These are phyloP conservation scores for Geotria australis DNA, from an alignment of 2,797 vertebrate genomes.

Conservation along the genomic window DNA sequence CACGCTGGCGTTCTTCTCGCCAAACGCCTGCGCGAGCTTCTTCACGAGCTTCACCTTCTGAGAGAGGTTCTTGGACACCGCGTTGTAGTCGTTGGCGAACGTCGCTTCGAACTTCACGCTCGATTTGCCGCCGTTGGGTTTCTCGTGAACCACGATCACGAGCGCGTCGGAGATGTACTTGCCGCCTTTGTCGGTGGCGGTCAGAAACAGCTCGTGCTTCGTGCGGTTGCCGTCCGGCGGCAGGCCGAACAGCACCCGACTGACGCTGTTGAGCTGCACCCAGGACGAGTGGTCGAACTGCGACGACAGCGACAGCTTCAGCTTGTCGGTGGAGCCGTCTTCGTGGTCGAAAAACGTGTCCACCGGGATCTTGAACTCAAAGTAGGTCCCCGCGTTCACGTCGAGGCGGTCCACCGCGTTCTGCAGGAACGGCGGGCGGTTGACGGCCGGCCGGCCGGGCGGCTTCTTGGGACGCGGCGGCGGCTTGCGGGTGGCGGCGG, in stretches of 20 bases:
- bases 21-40: slow-evolving; percentile 44
- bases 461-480: too few relatives aligned
- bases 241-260: slow-evolving; percentile 80
- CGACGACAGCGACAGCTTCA: slow-evolving; percentile 53
- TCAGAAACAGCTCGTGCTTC: slow-evolving; percentile 80
- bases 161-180: slow-evolving; percentile 54
- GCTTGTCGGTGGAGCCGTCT: slow-evolving; percentile 75
- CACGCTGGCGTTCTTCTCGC: slow-evolving; percentile 67
- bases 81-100: slow-evolving; percentile 38
- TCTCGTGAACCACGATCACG: slow-evolving; percentile 55
- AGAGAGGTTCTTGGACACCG: slow-evolving; percentile 33
- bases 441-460: slow-evolving; percentile 21
- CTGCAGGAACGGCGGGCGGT: slow-evolving; percentile 35
- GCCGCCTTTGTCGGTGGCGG: slow-evolving; percentile 64
- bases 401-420: slow-evolving; percentile 78
- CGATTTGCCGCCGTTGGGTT: slow-evolving; percentile 30
- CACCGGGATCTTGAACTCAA: slow-evolving; percentile 75
- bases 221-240: slow-evolving; percentile 26
- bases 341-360: slow-evolving; percentile 80
- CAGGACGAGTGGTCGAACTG: slow-evolving; percentile 55
- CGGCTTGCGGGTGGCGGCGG: too few relatives aligned
- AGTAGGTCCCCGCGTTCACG: slow-evolving; percentile 75
- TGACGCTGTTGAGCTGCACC: slow-evolving; percentile 94
- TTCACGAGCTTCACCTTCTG: slow-evolving; percentile 69
- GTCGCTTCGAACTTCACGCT: slow-evolving; percentile 45